A percentile compares a stretch with the other conserved stretches of the same genome.
phyloP scores from a whole-genome alignment of 2,113 vertebrate species.

The Pelobates fuscus region DNA sequence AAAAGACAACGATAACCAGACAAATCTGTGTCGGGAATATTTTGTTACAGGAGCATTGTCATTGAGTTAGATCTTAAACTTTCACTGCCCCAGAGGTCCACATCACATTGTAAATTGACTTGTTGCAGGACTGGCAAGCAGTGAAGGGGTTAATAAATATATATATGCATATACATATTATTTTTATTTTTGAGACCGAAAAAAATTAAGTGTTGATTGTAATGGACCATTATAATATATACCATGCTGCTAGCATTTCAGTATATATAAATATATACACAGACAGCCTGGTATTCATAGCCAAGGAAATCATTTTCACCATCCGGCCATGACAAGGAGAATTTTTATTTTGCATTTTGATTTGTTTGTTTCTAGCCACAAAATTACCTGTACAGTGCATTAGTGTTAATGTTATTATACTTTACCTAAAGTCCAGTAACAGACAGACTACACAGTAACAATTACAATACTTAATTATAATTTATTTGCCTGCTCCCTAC shows the following conservation, averaged over 20 bases:
- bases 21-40: conserved; percentile 4
- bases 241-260: conserved; percentile 43
- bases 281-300: conserved; percentile 29
- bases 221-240: conserved; percentile 26
- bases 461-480: no score
- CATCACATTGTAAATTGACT: not conserved
- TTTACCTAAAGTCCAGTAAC: not conserved
- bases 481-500: no score
- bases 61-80: conserved; percentile 13
- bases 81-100: conserved; percentile 11
- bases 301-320: conserved; percentile 4
- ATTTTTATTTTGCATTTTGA: conserved; percentile 26
- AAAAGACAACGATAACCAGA: not conserved
- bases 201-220: conserved; percentile 20
- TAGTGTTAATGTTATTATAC: conserved; percentile 12
- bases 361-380: conserved; percentile 9
- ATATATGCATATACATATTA: conserved; percentile 5
- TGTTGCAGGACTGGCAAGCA: conserved; percentile 4
- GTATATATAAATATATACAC: conserved; percentile 43
- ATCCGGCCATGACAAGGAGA: conserved; percentile 17
- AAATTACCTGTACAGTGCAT: conserved; percentile 47
- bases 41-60: conserved; percentile 36
- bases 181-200: conserved; percentile 27
- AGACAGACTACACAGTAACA: not conserved
- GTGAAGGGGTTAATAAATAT: not conserved